Evolutionary conservation across 2,797 vertebrate species (phyloP).

Genomic region (Leuciscus waleckii): DNA sequence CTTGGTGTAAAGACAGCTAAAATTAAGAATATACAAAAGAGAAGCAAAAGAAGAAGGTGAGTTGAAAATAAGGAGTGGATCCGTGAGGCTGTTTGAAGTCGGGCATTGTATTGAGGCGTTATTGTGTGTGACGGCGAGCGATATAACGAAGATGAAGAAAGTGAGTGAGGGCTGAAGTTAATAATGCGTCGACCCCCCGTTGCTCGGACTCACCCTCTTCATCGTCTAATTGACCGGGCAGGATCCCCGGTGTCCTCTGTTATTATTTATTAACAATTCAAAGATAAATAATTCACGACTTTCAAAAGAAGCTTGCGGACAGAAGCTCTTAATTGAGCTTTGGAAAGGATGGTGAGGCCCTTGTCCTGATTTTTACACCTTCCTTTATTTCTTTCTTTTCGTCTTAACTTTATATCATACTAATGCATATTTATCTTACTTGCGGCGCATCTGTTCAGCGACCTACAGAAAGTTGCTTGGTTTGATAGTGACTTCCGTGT

Average conservation of each 20-base stretch:
- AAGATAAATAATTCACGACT: slow-evolving; percentile 95
- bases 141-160: slow-evolving; percentile 91
- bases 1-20: not conserved
- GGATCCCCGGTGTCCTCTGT: slow-evolving; percentile 90
- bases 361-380: slow-evolving; percentile 3
- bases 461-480: not conserved
- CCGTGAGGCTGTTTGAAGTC: slow-evolving; percentile 91
- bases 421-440: not conserved
- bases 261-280: slow-evolving; percentile 99
- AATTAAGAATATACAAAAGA: not conserved
- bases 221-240: slow-evolving; percentile 91
- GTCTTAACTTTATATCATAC: not conserved
- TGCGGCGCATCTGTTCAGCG: not conserved
- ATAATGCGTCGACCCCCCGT: slow-evolving; percentile 81
- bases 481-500: not conserved
- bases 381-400: not conserved
- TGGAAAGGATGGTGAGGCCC: slow-evolving; percentile 76
- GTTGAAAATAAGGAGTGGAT: not conserved
- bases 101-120: slow-evolving; percentile 81
- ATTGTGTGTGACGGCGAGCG: slow-evolving; percentile 90
- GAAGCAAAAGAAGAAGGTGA: not conserved
- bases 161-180: slow-evolving; percentile 79
- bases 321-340: slow-evolving; percentile 88
- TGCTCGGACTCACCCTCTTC: slow-evolving; percentile 87
- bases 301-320: slow-evolving; percentile 85